Evolutionary conservation across 2,888 invertebrate species (phyloP).

Genomic region (Erebia palarica): DNA sequence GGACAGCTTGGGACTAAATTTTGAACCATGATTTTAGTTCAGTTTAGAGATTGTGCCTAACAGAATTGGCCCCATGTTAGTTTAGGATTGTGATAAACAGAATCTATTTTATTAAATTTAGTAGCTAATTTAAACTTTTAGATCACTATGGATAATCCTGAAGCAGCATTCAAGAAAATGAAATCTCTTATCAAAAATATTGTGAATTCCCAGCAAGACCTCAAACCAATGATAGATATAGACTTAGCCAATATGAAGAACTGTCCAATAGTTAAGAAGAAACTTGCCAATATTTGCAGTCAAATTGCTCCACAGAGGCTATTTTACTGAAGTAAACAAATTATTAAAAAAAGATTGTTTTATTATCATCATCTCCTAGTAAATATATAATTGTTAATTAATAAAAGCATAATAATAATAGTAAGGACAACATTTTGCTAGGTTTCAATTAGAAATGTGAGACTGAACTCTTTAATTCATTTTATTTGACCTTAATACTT

Average conservation of each 20-base stretch:
- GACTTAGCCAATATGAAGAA: constrained; percentile 57
- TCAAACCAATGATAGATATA: constrained; percentile 69
- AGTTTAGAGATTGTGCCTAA: too few relatives aligned
- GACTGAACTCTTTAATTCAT: constrained; percentile 48
- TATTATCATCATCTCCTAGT: constrained; percentile 30
- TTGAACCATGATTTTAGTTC: too few relatives aligned
- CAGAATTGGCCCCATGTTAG: too few relatives aligned
- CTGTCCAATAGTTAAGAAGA: constrained; percentile 57
- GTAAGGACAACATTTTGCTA: constrained; percentile 20
- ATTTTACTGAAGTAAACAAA: constrained; percentile 51
- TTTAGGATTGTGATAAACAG: too few relatives aligned
- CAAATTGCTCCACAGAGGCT: constrained; percentile 65
- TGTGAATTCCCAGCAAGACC: constrained; percentile 54
- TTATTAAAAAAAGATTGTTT: constrained; percentile 47
- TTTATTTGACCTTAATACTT: constrained; percentile 58
- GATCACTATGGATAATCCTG: constrained; percentile 65
- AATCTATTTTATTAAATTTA: too few relatives aligned
- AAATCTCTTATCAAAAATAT: constrained; percentile 63
- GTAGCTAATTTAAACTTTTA: constrained; percentile 41
- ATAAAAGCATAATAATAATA: constrained; percentile 46
- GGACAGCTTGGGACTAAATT: too few relatives aligned
- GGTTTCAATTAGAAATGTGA: constrained; percentile 48
- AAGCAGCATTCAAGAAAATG: constrained; percentile 61
- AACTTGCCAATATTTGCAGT: constrained; percentile 55
- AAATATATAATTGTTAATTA: constrained; percentile 55